Conservation (phyloP, 2,888 invertebrate species). For the Clitarchus hookeri region DNA sequence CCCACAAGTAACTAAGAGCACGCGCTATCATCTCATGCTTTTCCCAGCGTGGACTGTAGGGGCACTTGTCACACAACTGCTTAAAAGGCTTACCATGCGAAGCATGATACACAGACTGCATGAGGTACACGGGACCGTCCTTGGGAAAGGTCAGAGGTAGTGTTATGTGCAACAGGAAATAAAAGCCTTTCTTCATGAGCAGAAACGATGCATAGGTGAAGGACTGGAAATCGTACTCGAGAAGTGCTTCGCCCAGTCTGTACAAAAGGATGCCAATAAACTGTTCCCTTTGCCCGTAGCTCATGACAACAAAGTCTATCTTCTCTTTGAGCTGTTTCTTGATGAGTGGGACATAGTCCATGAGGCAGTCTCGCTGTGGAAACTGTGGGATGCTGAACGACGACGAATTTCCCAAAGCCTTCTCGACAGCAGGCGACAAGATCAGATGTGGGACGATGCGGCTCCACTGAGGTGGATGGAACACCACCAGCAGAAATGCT, state of each 20-base stretch:
- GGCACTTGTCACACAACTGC: constrained; percentile 46
- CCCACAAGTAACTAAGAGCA: constrained; percentile 40
- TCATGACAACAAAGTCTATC: constrained; percentile 50
- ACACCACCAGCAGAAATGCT: constrained; percentile 62
- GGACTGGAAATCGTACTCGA: constrained; percentile 58
- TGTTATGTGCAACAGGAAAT: constrained; percentile 64
- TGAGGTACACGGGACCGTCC: constrained; percentile 51
- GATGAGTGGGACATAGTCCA: constrained; percentile 54
- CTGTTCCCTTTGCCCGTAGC: constrained; percentile 55
- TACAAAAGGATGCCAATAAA: constrained; percentile 56
- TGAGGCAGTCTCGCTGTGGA: constrained; percentile 51
- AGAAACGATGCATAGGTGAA: constrained; percentile 61
- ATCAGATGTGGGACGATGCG: constrained; percentile 55
- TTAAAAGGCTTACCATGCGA: constrained; percentile 49
- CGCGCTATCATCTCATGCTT: constrained; percentile 49
- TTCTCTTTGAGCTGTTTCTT: constrained; percentile 51
- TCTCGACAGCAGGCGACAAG: constrained; percentile 59
- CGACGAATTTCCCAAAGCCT: constrained; percentile 54
- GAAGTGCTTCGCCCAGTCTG: constrained; percentile 53
- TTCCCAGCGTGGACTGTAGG: constrained; percentile 50
- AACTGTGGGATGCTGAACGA: constrained; percentile 55
- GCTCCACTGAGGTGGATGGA: constrained; percentile 59
- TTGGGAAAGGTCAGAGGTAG: constrained; percentile 52
- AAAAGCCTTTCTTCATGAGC: constrained; percentile 65
- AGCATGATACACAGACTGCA: constrained; percentile 55